Evolutionary conservation across 2,888 invertebrate genomes (phyloP).

Genomic region (Pseudococcus jackbeardsleyi): DNA sequence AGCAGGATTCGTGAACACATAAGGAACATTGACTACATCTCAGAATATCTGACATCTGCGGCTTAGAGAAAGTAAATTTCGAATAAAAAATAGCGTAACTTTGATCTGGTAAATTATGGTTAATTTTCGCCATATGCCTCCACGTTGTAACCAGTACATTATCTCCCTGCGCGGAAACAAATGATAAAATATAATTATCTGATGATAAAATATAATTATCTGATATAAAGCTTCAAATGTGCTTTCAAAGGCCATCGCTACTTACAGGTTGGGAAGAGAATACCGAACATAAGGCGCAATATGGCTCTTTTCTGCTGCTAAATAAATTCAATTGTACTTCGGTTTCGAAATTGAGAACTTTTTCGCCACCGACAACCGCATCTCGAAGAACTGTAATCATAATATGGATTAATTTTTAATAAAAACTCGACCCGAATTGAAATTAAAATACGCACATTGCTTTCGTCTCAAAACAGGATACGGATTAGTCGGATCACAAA

Average conservation of each 20-base stretch:
- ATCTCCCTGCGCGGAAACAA: slow-evolving; percentile 26
- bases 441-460: not conserved
- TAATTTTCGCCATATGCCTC: not conserved
- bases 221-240: not conserved
- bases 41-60: slow-evolving; percentile 14
- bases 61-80: slow-evolving; percentile 2
- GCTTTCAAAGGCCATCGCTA: not conserved
- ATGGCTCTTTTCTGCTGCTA: slow-evolving; percentile 73
- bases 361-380: slow-evolving; percentile 64
- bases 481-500: not conserved
- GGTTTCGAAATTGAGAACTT: slow-evolving; percentile 69
- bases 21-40: slow-evolving; percentile 62
- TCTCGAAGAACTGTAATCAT: slow-evolving; percentile 56
- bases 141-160: slow-evolving; percentile 43
- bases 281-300: slow-evolving; percentile 75
- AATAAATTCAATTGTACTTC: slow-evolving; percentile 73
- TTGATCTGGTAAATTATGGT: slow-evolving; percentile 33
- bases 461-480: not conserved
- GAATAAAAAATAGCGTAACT: slow-evolving; percentile 50
- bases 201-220: too few relatives aligned
- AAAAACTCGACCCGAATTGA: slow-evolving; percentile 28
- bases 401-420: not conserved
- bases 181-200: not conserved
- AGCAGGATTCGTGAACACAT: slow-evolving; percentile 65
- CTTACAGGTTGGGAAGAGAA: slow-evolving; percentile 69